These are phyloP conservation scores for Hololepta plana DNA, from an alignment of 2,888 invertebrate genomes.

Conservation along the genomic window DNA sequence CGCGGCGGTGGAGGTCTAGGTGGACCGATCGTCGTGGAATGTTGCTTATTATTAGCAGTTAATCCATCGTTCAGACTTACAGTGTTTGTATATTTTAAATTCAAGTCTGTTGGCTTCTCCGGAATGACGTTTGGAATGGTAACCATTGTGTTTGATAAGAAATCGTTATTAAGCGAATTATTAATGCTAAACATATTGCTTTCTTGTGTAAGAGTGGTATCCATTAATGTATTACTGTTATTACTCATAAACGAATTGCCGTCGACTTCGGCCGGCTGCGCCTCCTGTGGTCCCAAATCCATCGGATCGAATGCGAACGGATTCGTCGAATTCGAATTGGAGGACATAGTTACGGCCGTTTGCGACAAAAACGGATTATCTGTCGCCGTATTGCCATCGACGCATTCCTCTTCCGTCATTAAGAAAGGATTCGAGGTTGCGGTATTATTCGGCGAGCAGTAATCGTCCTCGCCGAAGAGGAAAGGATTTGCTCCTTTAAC, in stretches of 20 bases:
- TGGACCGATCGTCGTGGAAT: conserved; percentile 15
- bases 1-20: conserved; percentile 34
- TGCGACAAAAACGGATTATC: conserved; percentile 57
- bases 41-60: conserved; percentile 5
- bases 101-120: conserved; percentile 27
- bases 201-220: too few species aligned
- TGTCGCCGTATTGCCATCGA: conserved; percentile 14
- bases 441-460: conserved; percentile 30
- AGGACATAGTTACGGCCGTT: conserved; percentile 18
- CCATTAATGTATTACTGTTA: conserved; percentile 8
- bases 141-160: too few species aligned
- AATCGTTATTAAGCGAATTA: too few species aligned
- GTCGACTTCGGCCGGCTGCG: conserved; percentile 11
- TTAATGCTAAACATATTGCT: too few species aligned
- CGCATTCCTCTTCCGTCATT: conserved; percentile 29
- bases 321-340: conserved; percentile 32
- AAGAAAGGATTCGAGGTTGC: conserved; percentile 52
- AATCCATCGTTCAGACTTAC: conserved; percentile 11
- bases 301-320: conserved; percentile 41
- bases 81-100: conserved; percentile 23
- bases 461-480: conserved; percentile 52
- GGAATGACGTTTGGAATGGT: conserved; percentile 11
- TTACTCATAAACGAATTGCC: too few species aligned
- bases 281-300: conserved; percentile 22
- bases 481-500: conserved; percentile 55